Conservation (phyloP, 2,888 invertebrate species). For the Coleophora deauratella region DNA sequence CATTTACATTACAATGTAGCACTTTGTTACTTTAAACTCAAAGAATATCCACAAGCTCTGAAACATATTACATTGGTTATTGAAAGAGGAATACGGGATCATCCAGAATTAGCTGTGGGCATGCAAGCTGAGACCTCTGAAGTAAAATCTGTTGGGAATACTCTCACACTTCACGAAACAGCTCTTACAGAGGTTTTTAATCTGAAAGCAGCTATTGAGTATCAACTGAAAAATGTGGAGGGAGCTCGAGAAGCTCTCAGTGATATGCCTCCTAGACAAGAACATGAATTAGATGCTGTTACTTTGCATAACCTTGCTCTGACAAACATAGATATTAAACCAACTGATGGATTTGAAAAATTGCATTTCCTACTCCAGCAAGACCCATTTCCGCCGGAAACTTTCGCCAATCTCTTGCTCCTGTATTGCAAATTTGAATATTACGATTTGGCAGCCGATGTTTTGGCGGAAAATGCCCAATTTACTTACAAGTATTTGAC, state of each 20-base stretch:
- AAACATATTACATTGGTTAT: conserved; percentile 96
- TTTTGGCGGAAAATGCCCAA: conserved; percentile 97
- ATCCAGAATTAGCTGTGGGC: conserved; percentile 97
- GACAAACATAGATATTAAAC: conserved; percentile 87
- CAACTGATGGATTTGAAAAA: conserved; percentile 93
- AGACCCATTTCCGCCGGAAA: conserved; percentile 97
- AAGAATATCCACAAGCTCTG: conserved; percentile 93
- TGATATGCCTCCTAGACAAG: conserved; percentile 94
- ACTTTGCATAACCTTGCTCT: conserved; percentile 98
- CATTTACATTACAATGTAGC: conserved; percentile 97
- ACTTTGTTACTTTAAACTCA: conserved; percentile 93
- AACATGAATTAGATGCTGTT: conserved; percentile 97
- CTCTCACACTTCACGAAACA: conserved; percentile 93
- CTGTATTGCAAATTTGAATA: conserved; percentile 98
- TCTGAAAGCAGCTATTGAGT: conserved; percentile 98
- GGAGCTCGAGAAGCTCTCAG: conserved; percentile 90
- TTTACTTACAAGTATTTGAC: conserved; percentile 96
- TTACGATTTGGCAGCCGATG: conserved; percentile 97
- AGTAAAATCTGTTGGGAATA: conserved; percentile 97
- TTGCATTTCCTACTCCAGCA: conserved; percentile 91
- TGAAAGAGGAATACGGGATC: conserved; percentile 95
- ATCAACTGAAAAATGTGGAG: conserved; percentile 84
- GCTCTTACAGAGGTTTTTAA: conserved; percentile 98
- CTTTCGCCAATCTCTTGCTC: conserved; percentile 95
- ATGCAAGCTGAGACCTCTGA: conserved; percentile 96